Percentiles rank a stretch among this genome's conserved stretches.
Evolutionary conservation across 2,797 vertebrate genomes (phyloP).

Genomic region (Pitangus sulphuratus): DNA sequence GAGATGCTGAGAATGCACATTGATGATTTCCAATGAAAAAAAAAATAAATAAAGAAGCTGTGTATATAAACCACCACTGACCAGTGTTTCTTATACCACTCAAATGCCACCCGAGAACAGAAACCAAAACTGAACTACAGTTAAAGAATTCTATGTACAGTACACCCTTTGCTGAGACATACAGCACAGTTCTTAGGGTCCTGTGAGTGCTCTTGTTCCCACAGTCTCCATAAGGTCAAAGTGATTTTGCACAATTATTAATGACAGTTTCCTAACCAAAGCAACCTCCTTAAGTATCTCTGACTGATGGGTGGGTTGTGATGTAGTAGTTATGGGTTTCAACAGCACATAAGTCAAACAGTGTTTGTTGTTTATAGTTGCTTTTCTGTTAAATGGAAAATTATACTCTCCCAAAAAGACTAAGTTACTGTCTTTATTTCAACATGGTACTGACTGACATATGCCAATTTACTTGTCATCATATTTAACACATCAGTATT

Average conservation of each 20-base stretch:
- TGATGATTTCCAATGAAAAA: background rate
- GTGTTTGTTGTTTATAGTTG: slow-evolving; percentile 60
- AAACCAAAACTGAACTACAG: background rate
- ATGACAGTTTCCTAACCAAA: slow-evolving; percentile 1
- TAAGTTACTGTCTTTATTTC: slow-evolving; percentile 37
- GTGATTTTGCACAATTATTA: background rate
- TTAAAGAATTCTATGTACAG: background rate
- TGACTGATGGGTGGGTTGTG: slow-evolving; percentile 26
- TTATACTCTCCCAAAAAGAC: slow-evolving; percentile 37
- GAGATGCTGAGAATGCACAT: background rate
- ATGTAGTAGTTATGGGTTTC: slow-evolving; percentile 68
- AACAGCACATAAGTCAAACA: slow-evolving; percentile 42
- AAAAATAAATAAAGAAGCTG: background rate
- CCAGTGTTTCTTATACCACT: background rate
- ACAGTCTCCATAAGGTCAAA: background rate
- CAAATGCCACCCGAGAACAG: background rate
- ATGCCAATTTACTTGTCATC: slow-evolving; percentile 71
- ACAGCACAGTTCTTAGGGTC: background rate
- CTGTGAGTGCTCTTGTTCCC: background rate
- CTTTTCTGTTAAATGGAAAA: slow-evolving; percentile 47
- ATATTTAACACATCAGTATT: background rate
- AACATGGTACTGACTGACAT: slow-evolving; percentile 33
- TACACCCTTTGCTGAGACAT: background rate
- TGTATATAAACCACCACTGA: background rate
- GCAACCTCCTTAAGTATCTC: background rate